Conservation (phyloP, 2,797 vertebrate genomes). For the Sebastolobus altivelis region DNA sequence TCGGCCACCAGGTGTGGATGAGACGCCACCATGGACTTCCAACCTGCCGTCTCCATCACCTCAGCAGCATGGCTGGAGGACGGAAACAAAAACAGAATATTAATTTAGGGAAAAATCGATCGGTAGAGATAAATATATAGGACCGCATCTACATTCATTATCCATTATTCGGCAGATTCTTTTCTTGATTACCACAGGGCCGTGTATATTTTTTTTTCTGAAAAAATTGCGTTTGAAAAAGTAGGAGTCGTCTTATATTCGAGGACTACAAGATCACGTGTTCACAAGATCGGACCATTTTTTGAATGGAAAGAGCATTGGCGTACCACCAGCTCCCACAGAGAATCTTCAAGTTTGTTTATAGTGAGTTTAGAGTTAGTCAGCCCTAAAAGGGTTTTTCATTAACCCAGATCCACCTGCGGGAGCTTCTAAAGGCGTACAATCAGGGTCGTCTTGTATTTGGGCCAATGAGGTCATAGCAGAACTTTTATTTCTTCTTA, state of each 20-base stretch:
- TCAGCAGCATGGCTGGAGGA: conserved; percentile 93
- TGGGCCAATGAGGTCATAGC: neutral
- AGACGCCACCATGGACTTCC: conserved; percentile 98
- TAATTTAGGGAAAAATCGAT: neutral
- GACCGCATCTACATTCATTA: neutral
- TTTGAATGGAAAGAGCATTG: neutral
- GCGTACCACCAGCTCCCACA: too few species aligned
- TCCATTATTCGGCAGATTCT: neutral
- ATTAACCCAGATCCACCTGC: neutral
- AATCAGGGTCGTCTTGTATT: neutral
- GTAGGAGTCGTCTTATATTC: neutral
- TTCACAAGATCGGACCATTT: neutral
- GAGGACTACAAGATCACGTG: neutral
- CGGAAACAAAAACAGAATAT: neutral
- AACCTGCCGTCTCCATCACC: conserved; percentile 98
- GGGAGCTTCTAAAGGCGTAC: neutral
- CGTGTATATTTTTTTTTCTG: neutral
- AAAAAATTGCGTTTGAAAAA: neutral
- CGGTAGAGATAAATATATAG: neutral
- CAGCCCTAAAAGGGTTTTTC: too few species aligned
- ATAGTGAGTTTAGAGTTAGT: neutral
- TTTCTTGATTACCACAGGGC: neutral
- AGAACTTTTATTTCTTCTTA: neutral
- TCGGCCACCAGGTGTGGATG: conserved; percentile 98
- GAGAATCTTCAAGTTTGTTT: neutral